phyloP scores from a whole-genome alignment of 2,113 vertebrate species.

The Actenoides hombroni region DNA sequence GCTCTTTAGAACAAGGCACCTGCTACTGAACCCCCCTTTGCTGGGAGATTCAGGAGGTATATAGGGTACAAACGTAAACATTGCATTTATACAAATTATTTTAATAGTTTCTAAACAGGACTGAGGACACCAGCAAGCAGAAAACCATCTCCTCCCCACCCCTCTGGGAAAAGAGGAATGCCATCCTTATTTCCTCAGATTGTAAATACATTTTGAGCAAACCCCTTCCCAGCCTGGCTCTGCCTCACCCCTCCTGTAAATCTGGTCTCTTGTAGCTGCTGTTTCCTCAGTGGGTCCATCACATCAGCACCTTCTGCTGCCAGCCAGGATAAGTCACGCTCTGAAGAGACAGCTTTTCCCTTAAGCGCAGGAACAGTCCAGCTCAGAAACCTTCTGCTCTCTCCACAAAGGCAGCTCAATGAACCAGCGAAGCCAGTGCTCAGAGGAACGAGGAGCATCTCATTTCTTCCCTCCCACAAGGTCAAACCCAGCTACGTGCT shows the following conservation, averaged over 20 bases:
- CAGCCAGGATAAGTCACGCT: neutral
- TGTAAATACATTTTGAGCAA: neutral
- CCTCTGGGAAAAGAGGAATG: neutral
- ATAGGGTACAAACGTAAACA: no score
- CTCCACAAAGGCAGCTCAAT: neutral
- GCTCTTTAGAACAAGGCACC: neutral
- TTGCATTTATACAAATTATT: no score
- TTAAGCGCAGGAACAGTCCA: fast-evolving
- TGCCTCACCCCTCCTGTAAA: neutral
- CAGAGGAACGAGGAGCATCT: neutral
- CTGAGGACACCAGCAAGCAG: neutral
- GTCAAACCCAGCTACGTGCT: neutral
- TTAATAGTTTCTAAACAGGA: neutral
- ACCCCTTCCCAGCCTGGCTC: neutral
- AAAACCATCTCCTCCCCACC: neutral
- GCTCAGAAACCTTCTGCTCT: neutral
- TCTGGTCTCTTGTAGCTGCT: neutral
- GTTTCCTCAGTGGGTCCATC: neutral
- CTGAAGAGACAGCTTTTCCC: neutral
- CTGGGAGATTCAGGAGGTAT: no score
- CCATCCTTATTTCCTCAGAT: neutral
- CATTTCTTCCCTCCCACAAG: neutral
- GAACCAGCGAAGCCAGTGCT: no score
- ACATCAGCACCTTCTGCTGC: neutral
- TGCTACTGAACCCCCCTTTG: neutral